These are phyloP conservation scores for Alosa alosa DNA, from an alignment of 2,113 vertebrate genomes.

Conservation along the genomic window DNA sequence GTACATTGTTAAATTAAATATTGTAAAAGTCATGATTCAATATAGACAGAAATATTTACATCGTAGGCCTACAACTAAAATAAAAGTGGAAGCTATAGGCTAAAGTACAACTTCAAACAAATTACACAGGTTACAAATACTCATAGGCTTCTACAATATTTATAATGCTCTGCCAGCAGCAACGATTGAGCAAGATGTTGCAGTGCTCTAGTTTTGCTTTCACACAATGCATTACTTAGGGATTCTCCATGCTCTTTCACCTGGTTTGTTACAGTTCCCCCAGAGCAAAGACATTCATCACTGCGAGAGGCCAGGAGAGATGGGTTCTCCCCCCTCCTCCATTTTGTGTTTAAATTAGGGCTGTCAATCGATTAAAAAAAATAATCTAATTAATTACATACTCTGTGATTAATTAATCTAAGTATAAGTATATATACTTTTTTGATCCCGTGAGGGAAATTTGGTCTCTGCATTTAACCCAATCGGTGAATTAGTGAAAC, in stretches of 20 bases:
- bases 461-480: too few relatives aligned
- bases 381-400: too few relatives aligned
- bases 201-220: background rate
- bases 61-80: too few relatives aligned
- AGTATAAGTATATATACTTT: too few relatives aligned
- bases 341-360: too few relatives aligned
- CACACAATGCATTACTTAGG: background rate
- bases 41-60: background rate
- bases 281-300: background rate
- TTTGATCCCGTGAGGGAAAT: too few relatives aligned
- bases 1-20: background rate
- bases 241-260: background rate
- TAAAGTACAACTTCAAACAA: background rate
- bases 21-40: background rate
- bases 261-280: constrained; percentile 7
- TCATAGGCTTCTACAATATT: background rate
- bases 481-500: too few relatives aligned
- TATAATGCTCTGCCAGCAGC: background rate
- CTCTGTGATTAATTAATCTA: too few relatives aligned
- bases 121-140: background rate
- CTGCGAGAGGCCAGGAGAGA: background rate
- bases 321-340: background rate
- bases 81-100: background rate
- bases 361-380: too few relatives aligned
- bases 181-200: background rate